Conservation (phyloP, 2,797 vertebrate genomes). For the Centropyge bicolor region DNA sequence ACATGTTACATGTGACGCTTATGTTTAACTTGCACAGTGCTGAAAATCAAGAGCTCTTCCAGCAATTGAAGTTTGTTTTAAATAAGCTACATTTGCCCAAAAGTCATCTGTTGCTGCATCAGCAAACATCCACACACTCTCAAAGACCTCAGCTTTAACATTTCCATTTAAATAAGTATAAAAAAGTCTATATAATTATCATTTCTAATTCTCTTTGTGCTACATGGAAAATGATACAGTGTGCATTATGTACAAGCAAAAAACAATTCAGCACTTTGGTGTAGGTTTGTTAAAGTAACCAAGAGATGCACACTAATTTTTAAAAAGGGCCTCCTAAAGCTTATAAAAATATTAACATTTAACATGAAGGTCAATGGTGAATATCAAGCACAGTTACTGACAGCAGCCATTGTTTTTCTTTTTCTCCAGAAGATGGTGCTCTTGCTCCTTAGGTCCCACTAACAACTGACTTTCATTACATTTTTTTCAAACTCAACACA, state of each 20-base stretch:
- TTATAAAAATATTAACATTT: slow-evolving; percentile 32
- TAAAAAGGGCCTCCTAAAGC: slow-evolving; percentile 43
- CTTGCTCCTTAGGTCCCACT: slow-evolving; percentile 29
- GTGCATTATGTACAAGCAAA: slow-evolving; percentile 78
- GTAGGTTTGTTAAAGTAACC: slow-evolving; percentile 62
- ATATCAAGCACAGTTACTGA: slow-evolving; percentile 13
- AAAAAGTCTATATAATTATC: slow-evolving; percentile 63
- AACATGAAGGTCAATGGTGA: slow-evolving; percentile 28
- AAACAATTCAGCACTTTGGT: slow-evolving; percentile 81
- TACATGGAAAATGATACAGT: slow-evolving; percentile 69
- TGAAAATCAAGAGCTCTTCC: background rate
- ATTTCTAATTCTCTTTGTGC: slow-evolving; percentile 41
- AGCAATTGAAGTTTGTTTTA: background rate
- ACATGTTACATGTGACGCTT: background rate
- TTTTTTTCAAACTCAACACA: background rate
- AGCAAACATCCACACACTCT: slow-evolving; percentile 48
- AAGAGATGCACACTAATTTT: slow-evolving; percentile 44
- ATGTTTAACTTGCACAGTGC: background rate
- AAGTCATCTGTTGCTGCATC: slow-evolving; percentile 28
- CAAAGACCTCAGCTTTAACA: slow-evolving; percentile 46
- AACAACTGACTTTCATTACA: slow-evolving; percentile 6
- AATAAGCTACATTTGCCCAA: slow-evolving; percentile 1
- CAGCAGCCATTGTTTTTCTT: slow-evolving; percentile 4
- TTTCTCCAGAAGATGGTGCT: slow-evolving; percentile 38
- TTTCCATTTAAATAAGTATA: slow-evolving; percentile 64